These are phyloP conservation scores for Caradrina kadenii DNA, from an alignment of 2,888 invertebrate species.

Conservation along the genomic window DNA sequence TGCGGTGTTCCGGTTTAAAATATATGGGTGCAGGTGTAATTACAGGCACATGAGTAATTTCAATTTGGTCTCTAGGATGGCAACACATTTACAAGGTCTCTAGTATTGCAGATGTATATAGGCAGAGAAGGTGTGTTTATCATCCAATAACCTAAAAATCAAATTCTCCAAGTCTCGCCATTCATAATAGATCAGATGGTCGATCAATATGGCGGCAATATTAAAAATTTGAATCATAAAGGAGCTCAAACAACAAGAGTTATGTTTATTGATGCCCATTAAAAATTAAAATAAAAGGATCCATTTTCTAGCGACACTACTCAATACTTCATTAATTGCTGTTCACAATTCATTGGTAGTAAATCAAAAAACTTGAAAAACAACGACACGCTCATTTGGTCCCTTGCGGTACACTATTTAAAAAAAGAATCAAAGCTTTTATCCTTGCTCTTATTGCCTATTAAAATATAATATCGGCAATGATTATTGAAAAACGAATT, in stretches of 20 bases:
- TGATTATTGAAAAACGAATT: constrained; percentile 85
- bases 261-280: constrained; percentile 70
- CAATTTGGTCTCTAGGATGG: too few species aligned
- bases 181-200: constrained; percentile 9
- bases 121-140: too few species aligned
- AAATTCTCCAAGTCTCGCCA: neutral
- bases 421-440: constrained; percentile 71
- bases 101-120: too few species aligned
- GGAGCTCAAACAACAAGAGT: constrained; percentile 68
- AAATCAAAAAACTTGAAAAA: constrained; percentile 84
- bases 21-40: too few species aligned
- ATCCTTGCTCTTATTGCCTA: constrained; percentile 82
- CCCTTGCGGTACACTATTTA: constrained; percentile 78
- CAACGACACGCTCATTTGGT: constrained; percentile 81
- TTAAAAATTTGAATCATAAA: constrained; percentile 64
- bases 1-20: too few species aligned
- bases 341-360: constrained; percentile 84
- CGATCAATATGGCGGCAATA: constrained; percentile 13
- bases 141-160: too few species aligned
- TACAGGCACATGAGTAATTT: too few species aligned
- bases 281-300: constrained; percentile 60
- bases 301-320: constrained; percentile 78
- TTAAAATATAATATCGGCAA: constrained; percentile 85
- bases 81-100: too few species aligned
- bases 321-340: constrained; percentile 84